Conservation (phyloP, 2,113 vertebrate genomes). For the Cryptomyrus ogoouensis region DNA sequence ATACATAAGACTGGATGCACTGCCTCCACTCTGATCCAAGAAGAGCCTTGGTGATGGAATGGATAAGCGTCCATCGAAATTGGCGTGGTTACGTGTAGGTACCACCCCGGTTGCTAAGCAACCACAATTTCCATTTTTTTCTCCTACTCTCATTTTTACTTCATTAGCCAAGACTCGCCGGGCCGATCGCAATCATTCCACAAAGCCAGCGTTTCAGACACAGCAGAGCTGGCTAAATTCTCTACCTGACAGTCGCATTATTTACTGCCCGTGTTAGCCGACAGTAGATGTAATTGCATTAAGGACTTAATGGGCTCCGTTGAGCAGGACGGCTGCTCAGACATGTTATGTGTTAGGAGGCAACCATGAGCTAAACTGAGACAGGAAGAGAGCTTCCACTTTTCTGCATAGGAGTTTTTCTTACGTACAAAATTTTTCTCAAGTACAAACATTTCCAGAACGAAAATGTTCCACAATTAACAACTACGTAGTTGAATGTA, state of each 20-base stretch:
- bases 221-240: background rate
- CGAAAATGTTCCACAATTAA: background rate
- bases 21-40: background rate
- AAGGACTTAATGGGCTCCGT: background rate
- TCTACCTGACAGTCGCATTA: background rate
- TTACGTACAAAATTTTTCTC: background rate
- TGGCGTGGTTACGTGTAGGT: background rate
- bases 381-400: background rate
- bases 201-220: background rate
- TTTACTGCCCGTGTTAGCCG: background rate
- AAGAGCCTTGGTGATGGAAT: background rate
- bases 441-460: background rate
- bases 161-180: background rate
- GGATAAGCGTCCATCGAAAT: background rate
- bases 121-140: background rate
- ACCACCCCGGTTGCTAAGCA: background rate
- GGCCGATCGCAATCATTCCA: background rate
- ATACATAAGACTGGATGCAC: background rate
- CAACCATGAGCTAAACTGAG: background rate
- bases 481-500: background rate
- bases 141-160: background rate
- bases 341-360: background rate
- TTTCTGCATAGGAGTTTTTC: background rate
- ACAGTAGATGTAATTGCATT: constrained; percentile 4
- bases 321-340: background rate